A percentile compares a stretch with the other conserved stretches of the same genome.
These are phyloP conservation scores for Electrona antarctica DNA, from an alignment of 2,113 vertebrate genomes.

Conservation along the genomic window DNA sequence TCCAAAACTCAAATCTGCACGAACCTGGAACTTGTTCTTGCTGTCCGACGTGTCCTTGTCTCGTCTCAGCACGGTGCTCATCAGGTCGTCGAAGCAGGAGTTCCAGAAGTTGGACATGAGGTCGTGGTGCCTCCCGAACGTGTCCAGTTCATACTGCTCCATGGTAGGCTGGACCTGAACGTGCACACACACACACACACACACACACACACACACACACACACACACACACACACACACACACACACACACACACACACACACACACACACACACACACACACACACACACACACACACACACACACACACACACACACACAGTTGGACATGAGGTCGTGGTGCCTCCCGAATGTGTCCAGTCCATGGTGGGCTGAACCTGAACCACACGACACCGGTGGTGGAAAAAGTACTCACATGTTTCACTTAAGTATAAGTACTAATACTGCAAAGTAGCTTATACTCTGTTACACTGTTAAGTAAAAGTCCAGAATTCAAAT, in stretches of 20 bases:
- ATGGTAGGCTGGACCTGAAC: slow-evolving; percentile 89
- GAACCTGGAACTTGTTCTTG: slow-evolving; percentile 88
- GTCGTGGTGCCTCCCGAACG: slow-evolving; percentile 91
- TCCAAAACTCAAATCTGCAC: not conserved
- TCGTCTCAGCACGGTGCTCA: slow-evolving; percentile 85
- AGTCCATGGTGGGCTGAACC: slow-evolving; percentile 90
- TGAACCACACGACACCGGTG: not conserved
- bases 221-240: not conserved
- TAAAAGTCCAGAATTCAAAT: no score
- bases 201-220: not conserved
- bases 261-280: not conserved
- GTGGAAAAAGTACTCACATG: no score
- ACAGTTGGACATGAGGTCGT: slow-evolving; percentile 94
- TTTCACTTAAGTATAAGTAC: no score
- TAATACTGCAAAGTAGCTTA: no score
- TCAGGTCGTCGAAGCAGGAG: slow-evolving; percentile 92
- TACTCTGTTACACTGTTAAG: no score
- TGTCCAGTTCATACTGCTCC: slow-evolving; percentile 93
- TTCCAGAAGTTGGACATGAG: slow-evolving; percentile 99
- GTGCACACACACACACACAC: not conserved
- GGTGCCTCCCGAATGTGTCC: slow-evolving; percentile 92
- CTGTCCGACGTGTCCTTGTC: slow-evolving; percentile 84
- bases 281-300: not conserved
- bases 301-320: not conserved
- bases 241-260: slow-evolving; percentile 65